Evolutionary conservation across 1,140 invertebrate genomes (phyloP).

Genomic region (Chionoecetes opilio): DNA sequence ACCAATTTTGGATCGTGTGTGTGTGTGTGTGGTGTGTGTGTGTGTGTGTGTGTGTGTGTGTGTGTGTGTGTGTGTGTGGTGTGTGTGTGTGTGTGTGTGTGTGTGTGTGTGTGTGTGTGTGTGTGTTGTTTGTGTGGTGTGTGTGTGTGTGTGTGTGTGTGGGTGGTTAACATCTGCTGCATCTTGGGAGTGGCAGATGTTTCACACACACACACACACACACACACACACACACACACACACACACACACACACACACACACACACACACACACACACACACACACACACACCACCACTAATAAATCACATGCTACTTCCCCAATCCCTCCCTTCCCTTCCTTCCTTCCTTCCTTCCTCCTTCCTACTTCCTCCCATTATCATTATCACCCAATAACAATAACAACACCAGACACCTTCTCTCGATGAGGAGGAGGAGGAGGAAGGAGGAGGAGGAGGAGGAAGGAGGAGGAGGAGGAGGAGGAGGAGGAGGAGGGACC

Average conservation of each 20-base stretch:
- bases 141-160: not conserved
- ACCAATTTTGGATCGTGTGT: no score
- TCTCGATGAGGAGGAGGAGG: not conserved
- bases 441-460: slow-evolving; percentile 14
- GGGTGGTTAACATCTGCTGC: not conserved
- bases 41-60: not conserved
- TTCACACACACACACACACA: slow-evolving; percentile 23
- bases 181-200: not conserved
- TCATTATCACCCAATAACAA: not conserved
- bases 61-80: slow-evolving; percentile 27
- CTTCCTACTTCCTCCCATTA: not conserved
- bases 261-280: not conserved
- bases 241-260: slow-evolving; percentile 27
- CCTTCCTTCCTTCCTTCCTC: no score
- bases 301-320: not conserved
- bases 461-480: not conserved
- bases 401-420: not conserved
- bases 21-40: not conserved
- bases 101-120: slow-evolving; percentile 12
- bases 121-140: not conserved
- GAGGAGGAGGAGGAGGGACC: slow-evolving; percentile 2
- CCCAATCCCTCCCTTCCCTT: no score
- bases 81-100: slow-evolving; percentile 27
- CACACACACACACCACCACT: not conserved
- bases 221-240: slow-evolving; percentile 11